Percentiles rank a stretch among this genome's conserved stretches.
Evolutionary conservation across 2,888 invertebrate species (phyloP).

Genomic region (Sylvicola cinctus): DNA sequence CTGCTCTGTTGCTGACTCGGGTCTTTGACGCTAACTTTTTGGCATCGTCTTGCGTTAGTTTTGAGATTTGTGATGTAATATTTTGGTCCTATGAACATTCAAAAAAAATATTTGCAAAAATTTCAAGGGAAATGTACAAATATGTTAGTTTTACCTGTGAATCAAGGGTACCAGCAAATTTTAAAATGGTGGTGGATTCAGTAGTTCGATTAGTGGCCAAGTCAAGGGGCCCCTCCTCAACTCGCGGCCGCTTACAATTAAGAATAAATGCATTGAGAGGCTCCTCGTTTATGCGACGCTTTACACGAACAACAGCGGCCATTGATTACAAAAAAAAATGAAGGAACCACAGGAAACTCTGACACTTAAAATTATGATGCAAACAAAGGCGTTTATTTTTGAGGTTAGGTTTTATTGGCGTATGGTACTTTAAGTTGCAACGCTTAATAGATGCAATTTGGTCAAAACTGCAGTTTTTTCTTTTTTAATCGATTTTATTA

Average conservation of each 20-base stretch:
- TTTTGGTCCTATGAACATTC: constrained; percentile 23
- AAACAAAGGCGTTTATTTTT: no score
- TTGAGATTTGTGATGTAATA: constrained; percentile 25
- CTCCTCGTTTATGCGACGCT: constrained; percentile 47
- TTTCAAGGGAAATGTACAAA: not conserved
- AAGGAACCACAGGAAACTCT: no score
- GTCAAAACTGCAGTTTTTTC: no score
- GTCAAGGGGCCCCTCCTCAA: constrained; percentile 19
- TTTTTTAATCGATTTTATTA: no score
- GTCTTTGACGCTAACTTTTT: constrained; percentile 29
- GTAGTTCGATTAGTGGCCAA: constrained; percentile 13
- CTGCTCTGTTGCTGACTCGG: constrained; percentile 23
- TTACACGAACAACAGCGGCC: constrained; percentile 43
- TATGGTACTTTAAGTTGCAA: no score
- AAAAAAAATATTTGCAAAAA: not conserved
- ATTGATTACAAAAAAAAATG: no score
- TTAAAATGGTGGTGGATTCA: constrained; percentile 38
- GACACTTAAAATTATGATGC: no score
- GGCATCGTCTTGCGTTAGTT: constrained; percentile 27
- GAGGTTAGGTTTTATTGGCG: no score
- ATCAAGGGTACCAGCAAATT: constrained; percentile 51
- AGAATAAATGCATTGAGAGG: constrained; percentile 49
- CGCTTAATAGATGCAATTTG: no score
- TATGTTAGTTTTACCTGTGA: constrained; percentile 30
- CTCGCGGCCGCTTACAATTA: constrained; percentile 46